phyloP scores from a whole-genome alignment of 2,888 invertebrate species.

The Oligia strigilis region DNA sequence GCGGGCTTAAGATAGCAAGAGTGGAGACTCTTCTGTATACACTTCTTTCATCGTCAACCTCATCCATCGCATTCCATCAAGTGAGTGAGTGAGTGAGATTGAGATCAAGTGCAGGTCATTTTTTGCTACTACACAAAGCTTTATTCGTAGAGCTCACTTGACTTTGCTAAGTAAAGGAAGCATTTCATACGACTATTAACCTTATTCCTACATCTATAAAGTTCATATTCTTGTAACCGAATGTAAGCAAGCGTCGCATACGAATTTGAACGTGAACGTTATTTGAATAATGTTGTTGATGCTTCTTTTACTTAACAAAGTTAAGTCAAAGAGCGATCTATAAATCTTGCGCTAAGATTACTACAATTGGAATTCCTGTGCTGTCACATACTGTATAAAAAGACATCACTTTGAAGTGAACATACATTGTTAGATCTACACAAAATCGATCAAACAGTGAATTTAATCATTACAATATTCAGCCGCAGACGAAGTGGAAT shows the following conservation, averaged over 20 bases:
- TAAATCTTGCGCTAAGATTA: neutral
- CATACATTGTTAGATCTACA: slow-evolving; percentile 9
- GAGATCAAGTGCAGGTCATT: neutral
- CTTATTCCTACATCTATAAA: neutral
- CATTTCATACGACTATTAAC: neutral
- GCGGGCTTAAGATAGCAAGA: neutral
- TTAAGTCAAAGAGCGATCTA: neutral
- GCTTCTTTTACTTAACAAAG: neutral
- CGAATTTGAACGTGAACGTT: neutral
- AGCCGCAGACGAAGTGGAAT: neutral
- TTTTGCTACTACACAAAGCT: neutral
- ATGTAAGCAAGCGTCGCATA: neutral
- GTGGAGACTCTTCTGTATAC: neutral
- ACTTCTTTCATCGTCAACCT: too few relatives aligned
- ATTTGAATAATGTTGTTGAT: neutral
- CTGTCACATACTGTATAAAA: slow-evolving; percentile 1
- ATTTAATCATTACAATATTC: neutral
- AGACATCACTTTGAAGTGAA: neutral
- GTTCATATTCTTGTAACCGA: neutral
- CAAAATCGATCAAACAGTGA: slow-evolving; percentile 4
- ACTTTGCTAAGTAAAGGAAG: neutral
- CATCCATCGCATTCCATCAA: neutral
- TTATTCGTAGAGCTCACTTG: neutral
- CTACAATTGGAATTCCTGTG: neutral
- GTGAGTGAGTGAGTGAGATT: too few relatives aligned